A percentile compares a stretch with the other conserved stretches of the same genome.
phyloP scores from a whole-genome alignment of 1,140 invertebrate genomes.

The Coboldia fuscipes region DNA sequence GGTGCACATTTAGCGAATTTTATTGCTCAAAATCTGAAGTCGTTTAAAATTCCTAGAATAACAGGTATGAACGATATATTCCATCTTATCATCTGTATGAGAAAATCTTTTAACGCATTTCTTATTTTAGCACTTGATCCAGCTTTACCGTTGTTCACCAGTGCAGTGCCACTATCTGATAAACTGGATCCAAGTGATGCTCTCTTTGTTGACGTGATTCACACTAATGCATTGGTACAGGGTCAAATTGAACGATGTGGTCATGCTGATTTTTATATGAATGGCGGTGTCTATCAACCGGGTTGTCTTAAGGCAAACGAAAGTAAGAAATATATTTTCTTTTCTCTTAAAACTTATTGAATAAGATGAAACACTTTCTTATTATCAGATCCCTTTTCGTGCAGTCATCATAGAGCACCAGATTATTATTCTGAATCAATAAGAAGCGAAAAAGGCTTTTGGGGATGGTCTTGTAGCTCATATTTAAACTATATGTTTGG shows the following conservation, averaged over 20 bases:
- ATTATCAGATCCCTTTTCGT: constrained; percentile 20
- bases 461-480: constrained; percentile 36
- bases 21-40: constrained; percentile 27
- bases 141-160: constrained; percentile 39
- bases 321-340: too few species aligned
- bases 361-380: too few species aligned
- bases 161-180: constrained; percentile 23
- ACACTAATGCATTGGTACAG: constrained; percentile 46
- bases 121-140: constrained; percentile 34
- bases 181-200: constrained; percentile 48
- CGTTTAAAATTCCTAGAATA: constrained; percentile 30
- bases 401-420: constrained; percentile 43
- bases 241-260: constrained; percentile 37
- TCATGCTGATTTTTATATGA: constrained; percentile 51
- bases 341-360: too few species aligned
- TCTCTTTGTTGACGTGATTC: constrained; percentile 47
- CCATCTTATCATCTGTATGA: too few species aligned
- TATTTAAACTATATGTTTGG: constrained; percentile 32
- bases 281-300: constrained; percentile 42
- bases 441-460: constrained; percentile 36
- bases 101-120: too few species aligned
- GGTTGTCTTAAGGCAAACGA: too few species aligned
- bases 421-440: constrained; percentile 51
- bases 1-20: constrained; percentile 39
- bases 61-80: too few species aligned